phyloP scores from a whole-genome alignment of 2,888 invertebrate genomes.

The Zygothrica quintamaculata region DNA sequence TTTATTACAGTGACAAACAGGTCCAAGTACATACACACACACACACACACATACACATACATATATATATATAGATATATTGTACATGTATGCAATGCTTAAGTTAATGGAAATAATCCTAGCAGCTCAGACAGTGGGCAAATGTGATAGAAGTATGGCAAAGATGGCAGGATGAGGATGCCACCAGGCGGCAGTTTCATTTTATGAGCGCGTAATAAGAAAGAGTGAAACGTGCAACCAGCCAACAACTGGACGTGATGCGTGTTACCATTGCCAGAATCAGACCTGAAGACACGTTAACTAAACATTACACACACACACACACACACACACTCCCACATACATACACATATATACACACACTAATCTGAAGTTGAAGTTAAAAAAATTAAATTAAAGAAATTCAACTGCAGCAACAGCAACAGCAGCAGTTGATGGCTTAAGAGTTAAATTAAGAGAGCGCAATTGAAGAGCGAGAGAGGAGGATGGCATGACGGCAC shows the following conservation, averaged over 20 bases:
- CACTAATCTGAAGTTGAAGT: constrained; percentile 30
- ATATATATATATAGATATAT: constrained; percentile 1
- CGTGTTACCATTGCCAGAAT: constrained; percentile 41
- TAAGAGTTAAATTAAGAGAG: constrained; percentile 25
- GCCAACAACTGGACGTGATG: constrained; percentile 65
- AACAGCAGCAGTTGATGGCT: neutral
- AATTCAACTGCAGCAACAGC: constrained; percentile 32
- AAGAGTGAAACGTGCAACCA: constrained; percentile 70
- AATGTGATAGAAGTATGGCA: no score
- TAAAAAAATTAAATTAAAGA: constrained; percentile 76
- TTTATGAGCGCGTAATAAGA: constrained; percentile 80
- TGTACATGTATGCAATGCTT: constrained; percentile 48
- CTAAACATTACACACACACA: constrained; percentile 40
- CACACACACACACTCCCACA: constrained; percentile 8
- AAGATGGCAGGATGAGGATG: constrained; percentile 25
- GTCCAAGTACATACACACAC: constrained; percentile 31
- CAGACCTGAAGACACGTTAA: constrained; percentile 46
- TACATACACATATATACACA: neutral
- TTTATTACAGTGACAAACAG: constrained; percentile 79
- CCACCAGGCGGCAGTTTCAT: constrained; percentile 62
- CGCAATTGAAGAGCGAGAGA: constrained; percentile 23
- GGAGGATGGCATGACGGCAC: constrained; percentile 5
- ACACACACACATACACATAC: neutral
- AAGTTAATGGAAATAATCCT: constrained; percentile 77
- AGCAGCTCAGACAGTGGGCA: constrained; percentile 25